These are phyloP conservation scores for Ephydatia muelleri DNA, from an alignment of 37 sponge, comb jelly and placozoan genomes.

Conservation along the genomic window DNA sequence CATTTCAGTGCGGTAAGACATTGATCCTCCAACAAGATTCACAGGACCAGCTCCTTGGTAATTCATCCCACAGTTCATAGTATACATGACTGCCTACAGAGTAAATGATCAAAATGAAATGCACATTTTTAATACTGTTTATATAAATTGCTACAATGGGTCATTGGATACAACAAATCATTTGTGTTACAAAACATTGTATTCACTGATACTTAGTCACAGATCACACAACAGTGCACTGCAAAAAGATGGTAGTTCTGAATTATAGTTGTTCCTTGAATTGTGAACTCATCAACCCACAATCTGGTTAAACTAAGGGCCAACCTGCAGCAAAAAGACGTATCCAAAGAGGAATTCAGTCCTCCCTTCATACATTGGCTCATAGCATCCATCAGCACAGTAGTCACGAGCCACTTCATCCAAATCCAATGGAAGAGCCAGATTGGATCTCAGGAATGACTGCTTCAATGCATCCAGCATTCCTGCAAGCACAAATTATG, in stretches of 20 bases:
- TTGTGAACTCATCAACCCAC: too few relatives aligned
- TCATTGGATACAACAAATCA: too few relatives aligned
- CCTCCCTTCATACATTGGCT: constrained; percentile 49
- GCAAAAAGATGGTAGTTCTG: too few relatives aligned
- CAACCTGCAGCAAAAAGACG: constrained; percentile 24
- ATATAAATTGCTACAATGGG: too few relatives aligned
- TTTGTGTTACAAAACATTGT: too few relatives aligned
- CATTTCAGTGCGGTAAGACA: constrained; percentile 34
- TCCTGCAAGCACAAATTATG: constrained; percentile 3
- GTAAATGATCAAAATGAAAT: background rate
- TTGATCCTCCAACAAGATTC: constrained; percentile 30
- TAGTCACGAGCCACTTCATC: constrained; percentile 27
- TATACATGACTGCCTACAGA: constrained; percentile 37
- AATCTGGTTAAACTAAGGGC: background rate
- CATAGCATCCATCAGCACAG: constrained; percentile 63
- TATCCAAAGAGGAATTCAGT: constrained; percentile 58
- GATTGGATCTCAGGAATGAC: constrained; percentile 18
- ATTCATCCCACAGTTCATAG: constrained; percentile 41
- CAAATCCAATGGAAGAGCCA: constrained; percentile 6
- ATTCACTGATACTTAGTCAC: too few relatives aligned
- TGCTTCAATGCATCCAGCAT: constrained; percentile 14
- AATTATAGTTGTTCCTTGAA: too few relatives aligned
- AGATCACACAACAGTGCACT: too few relatives aligned
- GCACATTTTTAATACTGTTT: too few relatives aligned
- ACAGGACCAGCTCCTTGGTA: constrained; percentile 46